These are phyloP conservation scores for Dasyprocta punctata DNA, from an alignment of 2,113 vertebrate species.

Conservation along the genomic window DNA sequence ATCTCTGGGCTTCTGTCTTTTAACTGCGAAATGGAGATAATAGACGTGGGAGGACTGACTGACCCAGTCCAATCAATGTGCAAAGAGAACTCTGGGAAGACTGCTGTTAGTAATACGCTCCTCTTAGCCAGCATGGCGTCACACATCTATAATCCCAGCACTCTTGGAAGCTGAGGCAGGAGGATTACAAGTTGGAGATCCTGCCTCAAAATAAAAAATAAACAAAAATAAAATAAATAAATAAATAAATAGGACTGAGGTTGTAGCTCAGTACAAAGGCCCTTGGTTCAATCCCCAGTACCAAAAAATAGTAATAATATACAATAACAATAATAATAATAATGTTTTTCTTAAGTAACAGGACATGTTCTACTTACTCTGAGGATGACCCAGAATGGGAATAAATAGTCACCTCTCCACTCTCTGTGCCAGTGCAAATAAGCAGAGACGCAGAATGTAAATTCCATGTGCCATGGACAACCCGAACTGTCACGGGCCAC, in stretches of 20 bases:
- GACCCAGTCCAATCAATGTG: not conserved
- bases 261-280: not conserved
- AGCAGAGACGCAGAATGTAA: not conserved
- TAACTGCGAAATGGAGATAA: not conserved
- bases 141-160: not conserved
- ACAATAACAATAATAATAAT: not conserved
- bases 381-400: not conserved
- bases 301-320: not conserved
- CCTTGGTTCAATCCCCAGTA: not conserved
- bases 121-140: not conserved
- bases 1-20: not conserved
- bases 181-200: not conserved
- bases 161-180: not conserved
- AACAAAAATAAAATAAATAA: not conserved
- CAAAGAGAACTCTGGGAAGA: not conserved
- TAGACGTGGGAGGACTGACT: not conserved
- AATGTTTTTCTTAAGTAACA: not conserved
- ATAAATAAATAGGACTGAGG: not conserved
- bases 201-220: not conserved
- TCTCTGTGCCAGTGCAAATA: not conserved
- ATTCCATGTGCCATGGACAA: not conserved
- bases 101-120: not conserved
- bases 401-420: not conserved
- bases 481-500: not conserved
- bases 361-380: not conserved